phyloP scores from a whole-genome alignment of 2,888 invertebrate species.

The Mimas tiliae region DNA sequence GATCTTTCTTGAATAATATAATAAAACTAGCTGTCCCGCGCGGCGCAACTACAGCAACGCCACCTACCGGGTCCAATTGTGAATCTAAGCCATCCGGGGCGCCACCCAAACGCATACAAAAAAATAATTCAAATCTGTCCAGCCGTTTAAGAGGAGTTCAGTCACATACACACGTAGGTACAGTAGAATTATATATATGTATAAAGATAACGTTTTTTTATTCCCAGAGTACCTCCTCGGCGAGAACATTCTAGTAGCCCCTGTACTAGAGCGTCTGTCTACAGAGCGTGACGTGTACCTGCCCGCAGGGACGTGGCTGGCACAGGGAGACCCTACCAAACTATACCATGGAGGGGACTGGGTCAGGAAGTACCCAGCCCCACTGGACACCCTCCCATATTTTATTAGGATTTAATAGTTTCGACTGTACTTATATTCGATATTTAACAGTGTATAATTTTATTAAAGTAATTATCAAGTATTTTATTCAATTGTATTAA shows the following conservation, averaged over 20 bases:
- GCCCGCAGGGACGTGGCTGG: slow-evolving; percentile 87
- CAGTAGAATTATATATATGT: no score
- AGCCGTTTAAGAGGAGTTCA: no score
- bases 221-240: slow-evolving; percentile 88
- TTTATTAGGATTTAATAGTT: slow-evolving; percentile 60
- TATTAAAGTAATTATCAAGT: no score
- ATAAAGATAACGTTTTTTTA: background rate
- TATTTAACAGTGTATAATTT: background rate
- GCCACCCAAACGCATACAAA: no score
- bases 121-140: no score
- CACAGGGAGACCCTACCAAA: slow-evolving; percentile 61
- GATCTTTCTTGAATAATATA: no score
- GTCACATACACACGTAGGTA: no score
- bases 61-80: no score
- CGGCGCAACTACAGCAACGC: no score
- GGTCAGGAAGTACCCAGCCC: slow-evolving; percentile 84
- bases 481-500: no score
- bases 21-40: no score
- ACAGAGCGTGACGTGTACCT: slow-evolving; percentile 86
- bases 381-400: slow-evolving; percentile 85
- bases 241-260: slow-evolving; percentile 88
- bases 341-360: slow-evolving; percentile 77
- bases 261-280: slow-evolving; percentile 85
- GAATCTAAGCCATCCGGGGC: no score
- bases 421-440: background rate